Base-by-base conservation (phyloP, 2,113 vertebrate species). In the Butorides virescens region DNA sequence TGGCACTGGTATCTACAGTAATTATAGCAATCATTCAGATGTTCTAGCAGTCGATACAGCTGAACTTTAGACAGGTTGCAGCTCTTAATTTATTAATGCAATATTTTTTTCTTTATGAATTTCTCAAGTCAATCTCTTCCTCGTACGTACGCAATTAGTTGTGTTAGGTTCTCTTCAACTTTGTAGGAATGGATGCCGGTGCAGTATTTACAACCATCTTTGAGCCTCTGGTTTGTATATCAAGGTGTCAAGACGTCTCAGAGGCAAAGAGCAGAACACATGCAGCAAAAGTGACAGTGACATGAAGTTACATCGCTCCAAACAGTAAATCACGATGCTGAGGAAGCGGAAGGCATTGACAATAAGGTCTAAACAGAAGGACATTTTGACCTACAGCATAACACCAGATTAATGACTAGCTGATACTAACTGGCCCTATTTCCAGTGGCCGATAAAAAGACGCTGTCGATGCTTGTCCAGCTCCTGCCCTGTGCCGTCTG, bases 321-420 rank as follows among this genome's bases (percentile, higher is more conserved):
- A 68, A 46, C 59, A 92, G 83, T 96, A 96, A 97, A 97, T 93
- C 83, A 91, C 30, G 91, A 78, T 89, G 74, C 93, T 87, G 67
- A 89, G 85, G 72, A 95, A 96, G 74, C 20, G 5, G 90, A 86
- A 92, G 91, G 93, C 91, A 93, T 95, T 88, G 96, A 95, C 93
- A 92, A 39, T 65, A 63, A 91, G 84, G 78, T 94, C 84, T 94
- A 97, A 97, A 97, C 92, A 98, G 96, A 96, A 94, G 92, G 92
- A 71, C 53, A n/a, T 97, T 97, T 97, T 96, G 94, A 97, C 92
- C 91, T 96, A 75, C 65, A 89, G 90, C 88, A 32, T 91, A 92
- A 93, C 94, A 92, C 62, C 59, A 95, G 92, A 94, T 76, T 72
- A 96, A 93, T 80, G 90, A 68, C 87, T 87, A 68, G 86, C 77